Conservation (phyloP, 2,797 vertebrate genomes). For the Heterohyrax brucei region DNA sequence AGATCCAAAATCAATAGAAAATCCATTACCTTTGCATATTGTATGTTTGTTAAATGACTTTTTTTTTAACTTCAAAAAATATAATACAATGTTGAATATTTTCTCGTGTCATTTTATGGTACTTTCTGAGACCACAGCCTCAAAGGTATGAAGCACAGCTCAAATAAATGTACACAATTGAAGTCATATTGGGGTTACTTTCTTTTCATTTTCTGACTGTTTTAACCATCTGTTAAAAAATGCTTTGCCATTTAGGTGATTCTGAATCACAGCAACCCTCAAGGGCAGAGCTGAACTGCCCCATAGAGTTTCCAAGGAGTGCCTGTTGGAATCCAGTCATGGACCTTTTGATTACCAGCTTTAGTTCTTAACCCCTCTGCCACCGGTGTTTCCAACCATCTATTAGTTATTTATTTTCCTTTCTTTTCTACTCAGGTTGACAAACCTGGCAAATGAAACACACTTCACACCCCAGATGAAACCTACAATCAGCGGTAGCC, state of each 20-base stretch:
- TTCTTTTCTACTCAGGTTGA: neutral
- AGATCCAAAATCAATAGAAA: neutral
- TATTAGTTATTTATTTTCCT: neutral
- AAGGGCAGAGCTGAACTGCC: too few species aligned
- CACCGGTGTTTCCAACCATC: too few species aligned
- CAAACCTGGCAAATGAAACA: neutral
- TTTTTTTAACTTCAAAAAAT: neutral
- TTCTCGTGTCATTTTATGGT: neutral
- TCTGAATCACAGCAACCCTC: too few species aligned
- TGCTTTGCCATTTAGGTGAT: too few species aligned
- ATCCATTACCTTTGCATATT: neutral
- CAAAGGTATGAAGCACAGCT: neutral
- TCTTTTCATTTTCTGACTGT: neutral
- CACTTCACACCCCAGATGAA: neutral
- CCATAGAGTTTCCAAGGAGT: too few species aligned
- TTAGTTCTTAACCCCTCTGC: too few species aligned
- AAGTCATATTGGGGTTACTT: neutral
- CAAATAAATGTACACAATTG: neutral
- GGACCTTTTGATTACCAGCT: too few species aligned
- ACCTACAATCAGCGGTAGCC: fast-evolving
- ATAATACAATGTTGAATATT: neutral
- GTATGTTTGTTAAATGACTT: neutral
- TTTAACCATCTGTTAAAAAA: too few species aligned
- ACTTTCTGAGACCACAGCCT: neutral
- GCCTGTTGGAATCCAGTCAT: too few species aligned